Evolutionary conservation across 2,797 vertebrate species (phyloP).

Genomic region (Megaceryle alcyon): DNA sequence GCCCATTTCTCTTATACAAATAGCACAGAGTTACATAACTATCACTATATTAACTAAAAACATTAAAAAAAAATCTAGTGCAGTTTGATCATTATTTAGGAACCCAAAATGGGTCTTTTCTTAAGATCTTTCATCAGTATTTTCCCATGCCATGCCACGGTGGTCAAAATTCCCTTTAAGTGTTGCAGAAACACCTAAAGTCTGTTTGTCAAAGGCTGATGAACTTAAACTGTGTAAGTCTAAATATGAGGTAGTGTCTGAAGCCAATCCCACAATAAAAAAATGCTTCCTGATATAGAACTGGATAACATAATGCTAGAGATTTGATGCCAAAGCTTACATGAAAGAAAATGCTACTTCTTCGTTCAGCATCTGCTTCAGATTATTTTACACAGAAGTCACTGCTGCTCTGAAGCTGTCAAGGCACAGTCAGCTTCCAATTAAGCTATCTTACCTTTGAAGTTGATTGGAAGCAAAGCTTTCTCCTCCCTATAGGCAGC

Average conservation of each 20-base stretch:
- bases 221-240: background rate
- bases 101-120: background rate
- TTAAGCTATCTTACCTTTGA: constrained; percentile 50
- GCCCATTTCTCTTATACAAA: background rate
- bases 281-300: constrained; percentile 24
- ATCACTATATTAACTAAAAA: background rate
- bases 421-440: constrained; percentile 44
- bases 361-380: constrained; percentile 60
- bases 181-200: background rate
- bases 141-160: background rate
- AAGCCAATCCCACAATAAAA: background rate
- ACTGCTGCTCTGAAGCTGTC: constrained; percentile 53
- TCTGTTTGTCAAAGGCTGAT: background rate
- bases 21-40: background rate
- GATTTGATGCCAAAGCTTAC: constrained; percentile 19
- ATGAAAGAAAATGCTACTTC: constrained; percentile 52
- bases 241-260: background rate
- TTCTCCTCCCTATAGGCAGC: constrained; percentile 9
- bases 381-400: constrained; percentile 60
- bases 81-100: background rate
- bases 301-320: constrained; percentile 39
- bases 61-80: background rate
- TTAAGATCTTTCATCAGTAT: background rate
- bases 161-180: background rate
- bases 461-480: constrained; percentile 29